These are phyloP conservation scores for Botia almorhae DNA, from an alignment of 2,797 vertebrate species.

Conservation along the genomic window DNA sequence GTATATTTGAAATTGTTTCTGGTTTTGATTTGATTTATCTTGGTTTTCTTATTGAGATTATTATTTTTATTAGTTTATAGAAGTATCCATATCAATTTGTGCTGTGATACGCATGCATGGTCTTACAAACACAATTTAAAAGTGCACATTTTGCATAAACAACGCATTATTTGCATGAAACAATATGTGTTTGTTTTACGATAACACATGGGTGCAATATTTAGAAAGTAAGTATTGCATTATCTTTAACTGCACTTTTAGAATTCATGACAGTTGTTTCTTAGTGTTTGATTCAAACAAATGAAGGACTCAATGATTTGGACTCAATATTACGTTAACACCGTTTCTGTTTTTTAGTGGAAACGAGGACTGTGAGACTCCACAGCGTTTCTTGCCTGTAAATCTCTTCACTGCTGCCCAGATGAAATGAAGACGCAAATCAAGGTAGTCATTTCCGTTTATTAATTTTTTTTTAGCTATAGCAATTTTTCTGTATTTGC, in stretches of 20 bases:
- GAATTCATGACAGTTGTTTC: conserved; percentile 14
- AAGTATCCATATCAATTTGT: conserved; percentile 7
- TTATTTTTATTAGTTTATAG: not conserved
- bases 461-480: conserved; percentile 52
- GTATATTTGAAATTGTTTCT: conserved; percentile 92
- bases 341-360: conserved; percentile 65
- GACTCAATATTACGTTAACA: conserved; percentile 61
- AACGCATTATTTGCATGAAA: conserved; percentile 5
- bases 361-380: conserved; percentile 59
- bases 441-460: conserved; percentile 67
- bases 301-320: too few relatives aligned
- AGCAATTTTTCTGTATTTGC: not conserved
- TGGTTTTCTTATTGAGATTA: conserved; percentile 23
- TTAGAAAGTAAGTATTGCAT: conserved; percentile 54
- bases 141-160: too few relatives aligned
- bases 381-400: conserved; percentile 64
- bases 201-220: conserved; percentile 34
- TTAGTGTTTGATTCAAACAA: conserved; percentile 48
- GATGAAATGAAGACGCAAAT: conserved; percentile 67
- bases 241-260: conserved; percentile 18
- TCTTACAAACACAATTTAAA: not conserved
- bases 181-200: conserved; percentile 15
- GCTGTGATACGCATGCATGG: not conserved
- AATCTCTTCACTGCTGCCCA: conserved; percentile 66
- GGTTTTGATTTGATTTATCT: conserved; percentile 90